phyloP scores from a whole-genome alignment of 2,888 invertebrate genomes.

The Tipula confusa region DNA sequence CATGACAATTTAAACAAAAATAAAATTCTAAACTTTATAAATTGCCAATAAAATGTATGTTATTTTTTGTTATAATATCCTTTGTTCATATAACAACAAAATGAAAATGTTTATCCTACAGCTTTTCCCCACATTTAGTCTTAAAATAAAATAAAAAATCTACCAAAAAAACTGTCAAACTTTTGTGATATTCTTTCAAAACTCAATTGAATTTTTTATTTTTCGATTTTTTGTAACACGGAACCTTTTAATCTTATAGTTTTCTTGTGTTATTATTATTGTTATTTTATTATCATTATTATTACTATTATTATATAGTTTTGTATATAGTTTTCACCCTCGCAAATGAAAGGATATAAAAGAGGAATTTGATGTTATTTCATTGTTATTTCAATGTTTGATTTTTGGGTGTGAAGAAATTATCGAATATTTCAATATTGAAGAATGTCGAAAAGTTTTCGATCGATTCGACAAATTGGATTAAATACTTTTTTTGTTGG shows the following conservation, averaged over 20 bases:
- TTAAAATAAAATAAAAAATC: neutral
- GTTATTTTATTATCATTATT: neutral
- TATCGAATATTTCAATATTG: neutral
- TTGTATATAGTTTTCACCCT: neutral
- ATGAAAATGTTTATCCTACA: neutral
- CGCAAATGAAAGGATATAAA: neutral
- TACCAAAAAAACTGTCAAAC: neutral
- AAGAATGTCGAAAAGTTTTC: neutral
- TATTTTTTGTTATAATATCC: neutral
- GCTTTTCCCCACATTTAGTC: neutral
- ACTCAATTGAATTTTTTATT: conserved; percentile 5
- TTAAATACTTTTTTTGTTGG: too few relatives aligned
- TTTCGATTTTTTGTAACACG: neutral
- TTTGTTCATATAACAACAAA: neutral
- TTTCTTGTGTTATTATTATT: neutral
- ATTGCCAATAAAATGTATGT: conserved; percentile 20
- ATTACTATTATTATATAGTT: neutral
- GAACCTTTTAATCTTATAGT: neutral
- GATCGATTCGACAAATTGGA: neutral
- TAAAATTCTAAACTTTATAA: too few relatives aligned
- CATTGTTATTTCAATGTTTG: neutral
- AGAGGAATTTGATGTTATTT: neutral
- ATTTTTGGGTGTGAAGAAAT: neutral
- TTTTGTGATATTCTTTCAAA: conserved; percentile 21
- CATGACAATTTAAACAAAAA: neutral